Evolutionary conservation across 2,797 vertebrate species (phyloP).

Genomic region (Scolopax bukidnonensis): DNA sequence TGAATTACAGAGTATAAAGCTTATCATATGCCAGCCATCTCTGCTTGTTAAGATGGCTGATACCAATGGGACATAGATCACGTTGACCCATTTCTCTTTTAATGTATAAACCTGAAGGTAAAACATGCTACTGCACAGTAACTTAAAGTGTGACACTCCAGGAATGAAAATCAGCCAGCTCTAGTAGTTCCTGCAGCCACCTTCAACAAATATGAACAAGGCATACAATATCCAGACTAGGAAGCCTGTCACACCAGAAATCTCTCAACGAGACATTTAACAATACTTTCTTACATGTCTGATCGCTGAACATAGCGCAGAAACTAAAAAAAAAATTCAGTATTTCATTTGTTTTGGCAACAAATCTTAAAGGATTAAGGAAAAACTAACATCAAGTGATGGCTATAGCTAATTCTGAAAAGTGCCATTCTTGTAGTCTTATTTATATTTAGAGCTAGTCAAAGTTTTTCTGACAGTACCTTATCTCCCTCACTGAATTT

Average conservation of each 20-base stretch:
- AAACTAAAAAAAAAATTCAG: background rate
- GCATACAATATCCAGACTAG: background rate
- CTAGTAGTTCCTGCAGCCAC: background rate
- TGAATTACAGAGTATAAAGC: background rate
- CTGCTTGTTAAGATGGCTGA: background rate
- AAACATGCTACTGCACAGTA: background rate
- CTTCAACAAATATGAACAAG: background rate
- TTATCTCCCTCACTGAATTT: background rate
- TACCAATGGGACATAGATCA: background rate
- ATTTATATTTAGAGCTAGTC: background rate
- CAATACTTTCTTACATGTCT: background rate
- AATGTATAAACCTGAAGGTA: background rate
- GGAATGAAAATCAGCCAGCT: background rate
- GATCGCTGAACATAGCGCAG: background rate
- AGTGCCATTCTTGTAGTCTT: background rate
- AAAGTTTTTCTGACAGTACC: background rate
- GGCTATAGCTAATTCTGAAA: background rate
- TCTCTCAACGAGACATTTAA: background rate
- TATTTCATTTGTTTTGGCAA: background rate
- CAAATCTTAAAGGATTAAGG: background rate
- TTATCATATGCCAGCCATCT: background rate
- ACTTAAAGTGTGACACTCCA: background rate
- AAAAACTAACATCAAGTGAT: background rate
- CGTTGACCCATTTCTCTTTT: background rate
- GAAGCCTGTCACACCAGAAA: background rate